These are phyloP conservation scores for Palythoa heliodiscus DNA, from an alignment of 92 coral and sea anemone species.

Conservation along the genomic window DNA sequence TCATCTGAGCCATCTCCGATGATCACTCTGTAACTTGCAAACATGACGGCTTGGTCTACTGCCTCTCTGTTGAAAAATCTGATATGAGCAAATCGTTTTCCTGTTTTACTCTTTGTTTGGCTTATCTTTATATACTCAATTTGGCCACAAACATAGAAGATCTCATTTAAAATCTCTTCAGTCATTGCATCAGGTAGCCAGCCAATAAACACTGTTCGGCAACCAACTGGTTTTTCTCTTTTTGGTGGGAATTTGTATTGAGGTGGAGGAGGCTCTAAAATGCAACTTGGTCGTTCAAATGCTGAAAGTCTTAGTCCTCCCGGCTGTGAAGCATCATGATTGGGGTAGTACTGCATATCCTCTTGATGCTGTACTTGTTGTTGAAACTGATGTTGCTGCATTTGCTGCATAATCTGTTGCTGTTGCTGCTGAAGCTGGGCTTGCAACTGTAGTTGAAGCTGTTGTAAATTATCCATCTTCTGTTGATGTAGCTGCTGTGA, in stretches of 20 bases:
- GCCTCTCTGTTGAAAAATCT: conserved; percentile 56
- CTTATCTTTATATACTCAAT: conserved; percentile 59
- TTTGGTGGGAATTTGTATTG: conserved; percentile 48
- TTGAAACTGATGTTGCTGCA: conserved; percentile 36
- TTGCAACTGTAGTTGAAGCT: conserved; percentile 31
- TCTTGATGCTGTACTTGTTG: conserved; percentile 34
- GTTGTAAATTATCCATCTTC: conserved; percentile 15
- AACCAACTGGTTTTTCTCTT: conserved; percentile 71
- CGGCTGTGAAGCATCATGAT: conserved; percentile 34
- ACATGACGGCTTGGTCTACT: conserved; percentile 72
- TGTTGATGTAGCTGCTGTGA: conserved; percentile 18
- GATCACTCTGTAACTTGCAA: conserved; percentile 67
- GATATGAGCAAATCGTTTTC: conserved; percentile 63
- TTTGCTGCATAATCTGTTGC: conserved; percentile 34
- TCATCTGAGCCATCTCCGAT: conserved; percentile 58
- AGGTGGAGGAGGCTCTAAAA: conserved; percentile 70
- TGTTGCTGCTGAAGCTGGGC: conserved; percentile 43
- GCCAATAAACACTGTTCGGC: conserved; percentile 70
- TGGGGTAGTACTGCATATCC: neutral
- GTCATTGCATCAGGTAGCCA: conserved; percentile 67
- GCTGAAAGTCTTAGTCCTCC: conserved; percentile 48
- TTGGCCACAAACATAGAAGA: conserved; percentile 71
- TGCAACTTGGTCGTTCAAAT: conserved; percentile 53
- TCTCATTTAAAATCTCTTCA: conserved; percentile 65
- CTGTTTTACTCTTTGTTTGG: conserved; percentile 41